Base-by-base conservation (phyloP, 2,888 invertebrate genomes). In the Tanytarsus gracilentus region DNA sequence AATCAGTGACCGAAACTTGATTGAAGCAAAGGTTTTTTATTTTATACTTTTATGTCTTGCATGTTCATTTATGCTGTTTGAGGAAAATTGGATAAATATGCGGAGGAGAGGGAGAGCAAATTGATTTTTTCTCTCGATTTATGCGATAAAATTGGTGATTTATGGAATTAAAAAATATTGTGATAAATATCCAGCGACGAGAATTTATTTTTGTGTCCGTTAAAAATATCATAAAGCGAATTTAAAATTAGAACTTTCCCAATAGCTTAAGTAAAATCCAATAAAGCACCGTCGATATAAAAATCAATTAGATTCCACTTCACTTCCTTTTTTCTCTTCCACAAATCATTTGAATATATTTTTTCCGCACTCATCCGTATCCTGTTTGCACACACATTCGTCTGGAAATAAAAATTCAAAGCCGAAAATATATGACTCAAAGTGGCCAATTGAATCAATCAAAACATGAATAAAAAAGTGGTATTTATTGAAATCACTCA, bases 391-490 rank as follows among this genome's bases (percentile, higher is more conserved):
- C 9, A 33, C n/a, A 11, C 11, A 33, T 33, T 33, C 29, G 5
- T 29, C n/a, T 33, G 9, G 33, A 4, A 5, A 11, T 4, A 4
- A 11, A 33, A 33, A 33, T 33, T 33, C 6, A 9, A 11, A 33
- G 33, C 33, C 33, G 9, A 33, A n/a, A 33, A 11, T 29, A 9
- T 9, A 29, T 7, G 9, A 9, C 29, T 18, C 44, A 29, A 59
- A 59, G 25, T 30, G 26, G 25, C 60, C 60, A 60, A 58, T 60
- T 33, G 60, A 50, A 60, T 60, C 60, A 60, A 60, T 60, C 60
- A 60, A 59, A 60, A 60, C 50, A 60, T 48, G 58, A 58, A 60
- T 50, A 60, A 50, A 60, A 58, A 60, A 50, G 25, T n/a, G 33
- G 60, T 49, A 23, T 36, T 60, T 50, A 60, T 60, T 33, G 50